Evolutionary conservation across 1,140 invertebrate genomes (phyloP).

Genomic region (Drosophila tristis): DNA sequence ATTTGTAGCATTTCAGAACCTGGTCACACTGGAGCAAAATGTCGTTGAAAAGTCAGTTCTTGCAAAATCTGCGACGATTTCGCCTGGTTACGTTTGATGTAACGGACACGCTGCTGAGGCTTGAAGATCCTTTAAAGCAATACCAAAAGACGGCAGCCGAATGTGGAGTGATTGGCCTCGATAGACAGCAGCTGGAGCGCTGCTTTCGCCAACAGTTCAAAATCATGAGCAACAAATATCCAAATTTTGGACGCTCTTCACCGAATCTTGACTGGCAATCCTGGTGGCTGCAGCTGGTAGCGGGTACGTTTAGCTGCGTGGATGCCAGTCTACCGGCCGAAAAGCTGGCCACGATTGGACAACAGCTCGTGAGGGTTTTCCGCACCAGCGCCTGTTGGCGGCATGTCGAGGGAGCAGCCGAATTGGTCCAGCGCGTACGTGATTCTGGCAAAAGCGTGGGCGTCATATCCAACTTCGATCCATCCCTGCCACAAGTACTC

Average conservation of each 20-base stretch:
- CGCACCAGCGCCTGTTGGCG: constrained; percentile 64
- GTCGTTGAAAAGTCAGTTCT: constrained; percentile 61
- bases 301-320: constrained; percentile 54
- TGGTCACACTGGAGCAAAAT: constrained; percentile 50
- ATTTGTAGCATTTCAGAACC: background rate
- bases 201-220: constrained; percentile 77
- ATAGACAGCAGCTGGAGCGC: constrained; percentile 85
- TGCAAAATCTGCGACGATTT: constrained; percentile 81
- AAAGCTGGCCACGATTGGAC: constrained; percentile 54
- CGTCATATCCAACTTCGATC: constrained; percentile 81
- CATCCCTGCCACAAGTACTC: constrained; percentile 59
- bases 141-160: constrained; percentile 88
- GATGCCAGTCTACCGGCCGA: constrained; percentile 20
- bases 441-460: constrained; percentile 65
- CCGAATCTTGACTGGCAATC: constrained; percentile 61
- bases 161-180: constrained; percentile 87
- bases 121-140: constrained; percentile 88
- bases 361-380: constrained; percentile 50
- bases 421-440: constrained; percentile 61
- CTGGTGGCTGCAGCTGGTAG: constrained; percentile 74
- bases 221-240: constrained; percentile 50
- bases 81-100: constrained; percentile 94
- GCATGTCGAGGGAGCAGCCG: constrained; percentile 52
- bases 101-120: constrained; percentile 92
- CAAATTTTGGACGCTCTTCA: constrained; percentile 69